Base-by-base conservation (phyloP, 2,797 vertebrate genomes). In the Eurystomus glaucurus region DNA sequence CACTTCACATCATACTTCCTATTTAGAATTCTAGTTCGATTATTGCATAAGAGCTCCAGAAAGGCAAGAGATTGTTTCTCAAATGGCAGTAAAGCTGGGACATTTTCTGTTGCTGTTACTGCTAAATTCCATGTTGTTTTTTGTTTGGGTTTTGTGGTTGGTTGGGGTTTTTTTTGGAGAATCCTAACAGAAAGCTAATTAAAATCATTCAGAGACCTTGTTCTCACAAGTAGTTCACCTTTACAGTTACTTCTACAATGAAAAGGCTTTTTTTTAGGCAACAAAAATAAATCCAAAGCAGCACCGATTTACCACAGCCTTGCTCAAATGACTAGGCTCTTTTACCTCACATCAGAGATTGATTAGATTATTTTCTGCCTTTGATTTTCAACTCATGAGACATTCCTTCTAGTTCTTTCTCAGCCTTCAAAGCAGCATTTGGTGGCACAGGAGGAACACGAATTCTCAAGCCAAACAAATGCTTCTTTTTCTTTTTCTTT, bases 401-500 rank as follows among this genome's bases (percentile, higher is more conserved):
- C 90, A 99, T 98, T 97, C 98, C 99, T 98, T 99, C 99, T 91
- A 98, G 98, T 96, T 99, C 98, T 97, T 98, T 98, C 94, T 99
- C 98, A 79, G 98, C 96, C 80, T 98, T 99, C 70, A 99, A 98
- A 71, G 99, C 98, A 41, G 98, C 98, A 97, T 98, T 99, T 66
- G 99, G 99, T 86, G 99, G 99, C 90, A 99, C 98, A 39, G 99
- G 99, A 93, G 99, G 99, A 97, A 99, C 99, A 95, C 99, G 99
- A 98, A 99, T 99, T 98, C 99, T 99, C 88, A 99, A 98, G 33
- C 99, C 99, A 98, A 99, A 99, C 97, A 99, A 99, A 98, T 99
- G 99, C 94, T 99, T 99, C 98, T 99, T 99, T 95, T 99, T 99
- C 98, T 99, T 99, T 99, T 98, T 99, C 99, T 93, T 99, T 99